phyloP scores from a whole-genome alignment of 2,888 invertebrate species.

The Ophioninae sp. region DNA sequence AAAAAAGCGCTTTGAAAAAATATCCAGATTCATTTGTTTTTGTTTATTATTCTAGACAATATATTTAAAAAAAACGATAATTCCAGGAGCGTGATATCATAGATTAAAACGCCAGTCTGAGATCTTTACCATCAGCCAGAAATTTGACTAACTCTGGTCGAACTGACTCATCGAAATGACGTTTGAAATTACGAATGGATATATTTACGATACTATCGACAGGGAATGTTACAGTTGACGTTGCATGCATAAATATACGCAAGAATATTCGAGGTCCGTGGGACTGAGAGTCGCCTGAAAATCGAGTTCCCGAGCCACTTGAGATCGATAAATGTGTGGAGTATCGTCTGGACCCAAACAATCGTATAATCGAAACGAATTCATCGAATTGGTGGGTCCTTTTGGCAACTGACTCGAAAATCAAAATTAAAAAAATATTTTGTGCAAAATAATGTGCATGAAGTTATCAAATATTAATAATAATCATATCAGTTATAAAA shows the following conservation, averaged over 20 bases:
- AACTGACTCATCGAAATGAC: conserved; percentile 49
- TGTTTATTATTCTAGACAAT: no score
- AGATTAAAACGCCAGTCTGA: neutral
- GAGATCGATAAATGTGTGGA: conserved; percentile 36
- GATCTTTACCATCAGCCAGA: neutral
- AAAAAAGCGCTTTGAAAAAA: neutral
- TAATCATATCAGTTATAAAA: no score
- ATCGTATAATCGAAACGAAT: neutral
- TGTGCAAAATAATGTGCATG: no score
- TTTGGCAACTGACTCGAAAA: no score
- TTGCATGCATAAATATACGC: neutral
- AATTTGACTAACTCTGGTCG: conserved; percentile 36
- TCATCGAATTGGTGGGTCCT: no score
- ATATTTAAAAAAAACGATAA: no score
- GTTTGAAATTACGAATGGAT: conserved; percentile 36
- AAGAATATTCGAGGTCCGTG: conserved; percentile 2
- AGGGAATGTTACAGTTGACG: conserved; percentile 48
- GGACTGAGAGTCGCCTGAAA: conserved; percentile 35
- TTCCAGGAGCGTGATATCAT: neutral
- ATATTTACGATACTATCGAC: neutral
- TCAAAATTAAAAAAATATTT: no score
- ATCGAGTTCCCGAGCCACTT: conserved; percentile 50
- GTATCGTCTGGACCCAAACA: neutral
- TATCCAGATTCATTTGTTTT: neutral
- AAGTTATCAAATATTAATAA: no score